These are phyloP conservation scores for Lutjanus argentimaculatus DNA, from an alignment of 2,797 vertebrate genomes.

Conservation along the genomic window DNA sequence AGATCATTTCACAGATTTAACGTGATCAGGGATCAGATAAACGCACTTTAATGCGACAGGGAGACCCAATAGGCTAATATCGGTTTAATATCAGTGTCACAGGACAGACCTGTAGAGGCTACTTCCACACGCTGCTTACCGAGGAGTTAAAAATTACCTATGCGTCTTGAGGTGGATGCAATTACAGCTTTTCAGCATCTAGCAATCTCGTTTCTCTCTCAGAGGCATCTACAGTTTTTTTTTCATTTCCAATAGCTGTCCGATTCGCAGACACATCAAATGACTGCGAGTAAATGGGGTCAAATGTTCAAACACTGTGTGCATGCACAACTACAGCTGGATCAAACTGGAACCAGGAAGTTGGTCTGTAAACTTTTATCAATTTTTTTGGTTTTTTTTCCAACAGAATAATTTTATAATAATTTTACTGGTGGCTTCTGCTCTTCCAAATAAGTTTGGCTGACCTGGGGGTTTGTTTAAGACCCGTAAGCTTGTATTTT, in stretches of 20 bases:
- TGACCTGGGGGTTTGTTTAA: background rate
- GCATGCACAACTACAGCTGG: background rate
- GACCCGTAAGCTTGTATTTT: background rate
- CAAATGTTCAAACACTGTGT: slow-evolving; percentile 3
- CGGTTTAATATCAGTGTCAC: background rate
- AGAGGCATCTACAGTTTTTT: background rate
- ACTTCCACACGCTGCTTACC: background rate
- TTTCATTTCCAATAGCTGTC: background rate
- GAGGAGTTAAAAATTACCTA: background rate
- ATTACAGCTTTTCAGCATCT: background rate
- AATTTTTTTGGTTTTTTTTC: too few relatives aligned
- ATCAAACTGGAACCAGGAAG: background rate
- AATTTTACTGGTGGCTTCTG: too few relatives aligned
- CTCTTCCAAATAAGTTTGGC: background rate
- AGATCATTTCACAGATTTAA: background rate
- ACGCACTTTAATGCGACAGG: too few relatives aligned
- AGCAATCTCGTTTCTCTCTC: background rate
- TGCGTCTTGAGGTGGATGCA: background rate
- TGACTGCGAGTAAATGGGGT: background rate
- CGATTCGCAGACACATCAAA: background rate
- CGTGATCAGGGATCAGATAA: background rate
- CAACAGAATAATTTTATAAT: too few relatives aligned
- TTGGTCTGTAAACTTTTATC: background rate
- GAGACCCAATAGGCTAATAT: background rate
- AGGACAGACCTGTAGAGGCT: background rate